These are phyloP conservation scores for Notolepis coatsorum DNA, from an alignment of 2,797 vertebrate genomes.

Conservation along the genomic window DNA sequence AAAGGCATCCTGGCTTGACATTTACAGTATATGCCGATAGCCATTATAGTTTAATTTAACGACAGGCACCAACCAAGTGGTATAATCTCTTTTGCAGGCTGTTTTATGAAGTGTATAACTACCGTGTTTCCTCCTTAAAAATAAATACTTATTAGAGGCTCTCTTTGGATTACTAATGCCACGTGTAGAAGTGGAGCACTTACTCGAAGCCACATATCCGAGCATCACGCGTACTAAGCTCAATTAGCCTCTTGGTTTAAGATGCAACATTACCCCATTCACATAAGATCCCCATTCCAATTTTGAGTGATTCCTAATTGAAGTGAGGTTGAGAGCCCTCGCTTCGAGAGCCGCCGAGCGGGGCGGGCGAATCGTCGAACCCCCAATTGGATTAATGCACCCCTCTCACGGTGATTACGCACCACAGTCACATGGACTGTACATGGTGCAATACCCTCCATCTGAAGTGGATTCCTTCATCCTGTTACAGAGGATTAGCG, in stretches of 20 bases:
- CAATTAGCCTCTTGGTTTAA: conserved; percentile 42
- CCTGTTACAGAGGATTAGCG: conserved; percentile 54
- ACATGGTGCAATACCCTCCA: conserved; percentile 10
- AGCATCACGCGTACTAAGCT: neutral
- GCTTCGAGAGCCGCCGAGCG: conserved; percentile 49
- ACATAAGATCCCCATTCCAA: conserved; percentile 50
- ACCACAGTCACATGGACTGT: conserved; percentile 25
- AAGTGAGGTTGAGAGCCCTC: conserved; percentile 31
- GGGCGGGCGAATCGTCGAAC: conserved; percentile 49
- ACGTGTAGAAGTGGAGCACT: conserved; percentile 35
- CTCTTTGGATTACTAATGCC: conserved; percentile 7
- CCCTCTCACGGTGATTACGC: conserved; percentile 53
- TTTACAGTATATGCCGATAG: conserved; percentile 13
- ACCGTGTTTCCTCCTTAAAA: conserved; percentile 20
- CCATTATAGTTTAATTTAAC: conserved; percentile 18
- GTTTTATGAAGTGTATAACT: conserved; percentile 51
- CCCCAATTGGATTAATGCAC: conserved; percentile 54
- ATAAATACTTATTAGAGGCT: neutral
- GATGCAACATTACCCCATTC: conserved; percentile 27
- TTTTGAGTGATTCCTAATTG: conserved; percentile 47
- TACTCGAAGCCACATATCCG: conserved; percentile 26
- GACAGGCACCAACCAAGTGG: conserved; percentile 3
- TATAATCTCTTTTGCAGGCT: conserved; percentile 16
- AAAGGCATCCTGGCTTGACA: conserved; percentile 15
- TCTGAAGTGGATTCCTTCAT: conserved; percentile 54